Percentiles rank a stretch among this genome's conserved stretches.
phyloP scores from a whole-genome alignment of 1,140 invertebrate genomes.

The Saccostrea glomerata region DNA sequence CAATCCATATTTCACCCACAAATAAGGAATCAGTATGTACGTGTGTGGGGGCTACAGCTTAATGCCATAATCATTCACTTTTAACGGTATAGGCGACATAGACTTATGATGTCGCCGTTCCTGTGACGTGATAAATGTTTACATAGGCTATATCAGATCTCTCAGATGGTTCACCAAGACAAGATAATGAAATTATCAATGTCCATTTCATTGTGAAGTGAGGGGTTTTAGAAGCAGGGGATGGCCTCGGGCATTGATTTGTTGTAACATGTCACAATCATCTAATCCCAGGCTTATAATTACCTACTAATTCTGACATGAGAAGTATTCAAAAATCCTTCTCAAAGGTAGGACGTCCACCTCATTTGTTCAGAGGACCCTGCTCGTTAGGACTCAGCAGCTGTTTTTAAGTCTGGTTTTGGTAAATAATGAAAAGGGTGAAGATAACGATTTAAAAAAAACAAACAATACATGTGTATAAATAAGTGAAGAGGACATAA shows the following conservation, averaged over 20 bases:
- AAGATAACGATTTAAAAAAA: too few relatives aligned
- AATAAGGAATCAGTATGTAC: background rate
- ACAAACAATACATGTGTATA: too few relatives aligned
- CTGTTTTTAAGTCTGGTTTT: background rate
- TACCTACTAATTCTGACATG: background rate
- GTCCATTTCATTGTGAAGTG: conserved; percentile 5
- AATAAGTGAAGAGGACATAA: too few relatives aligned
- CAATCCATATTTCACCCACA: background rate
- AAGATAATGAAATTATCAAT: conserved; percentile 16
- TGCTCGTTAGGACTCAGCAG: background rate
- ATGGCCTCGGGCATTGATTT: conserved; percentile 2
- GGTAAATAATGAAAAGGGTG: background rate
- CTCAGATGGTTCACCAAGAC: conserved; percentile 1
- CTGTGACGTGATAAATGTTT: background rate
- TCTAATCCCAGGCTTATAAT: background rate
- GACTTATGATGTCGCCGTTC: conserved; percentile 4
- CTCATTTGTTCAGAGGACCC: background rate
- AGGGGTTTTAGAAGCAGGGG: background rate
- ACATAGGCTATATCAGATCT: background rate
- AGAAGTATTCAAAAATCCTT: background rate
- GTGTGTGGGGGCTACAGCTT: background rate
- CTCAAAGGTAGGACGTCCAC: background rate
- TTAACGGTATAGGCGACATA: background rate
- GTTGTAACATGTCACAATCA: conserved; percentile 6
- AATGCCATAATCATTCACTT: background rate